Percentiles rank a stretch among this genome's conserved stretches.
Evolutionary conservation across 2,113 vertebrate genomes (phyloP).

Genomic region (Perca schrenkii): DNA sequence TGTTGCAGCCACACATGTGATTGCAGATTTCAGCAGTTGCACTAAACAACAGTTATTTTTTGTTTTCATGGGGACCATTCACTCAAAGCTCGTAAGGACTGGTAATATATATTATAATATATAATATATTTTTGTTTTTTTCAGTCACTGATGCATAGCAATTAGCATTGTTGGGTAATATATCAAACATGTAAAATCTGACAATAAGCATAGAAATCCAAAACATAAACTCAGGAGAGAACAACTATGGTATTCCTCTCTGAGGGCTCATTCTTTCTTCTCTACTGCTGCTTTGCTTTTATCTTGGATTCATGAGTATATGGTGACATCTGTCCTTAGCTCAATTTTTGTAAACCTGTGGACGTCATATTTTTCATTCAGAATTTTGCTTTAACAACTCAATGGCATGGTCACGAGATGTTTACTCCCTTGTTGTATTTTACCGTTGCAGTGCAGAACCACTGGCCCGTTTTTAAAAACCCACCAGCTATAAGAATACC

Average conservation of each 20-base stretch:
- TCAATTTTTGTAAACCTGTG: no score
- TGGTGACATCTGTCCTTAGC: no score
- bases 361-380: no score
- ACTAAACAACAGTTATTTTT: background rate
- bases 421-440: no score
- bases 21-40: background rate
- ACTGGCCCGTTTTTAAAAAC: background rate
- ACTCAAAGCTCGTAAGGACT: background rate
- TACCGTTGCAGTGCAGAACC: no score
- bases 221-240: background rate
- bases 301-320: no score
- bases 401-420: no score
- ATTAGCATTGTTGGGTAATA: background rate
- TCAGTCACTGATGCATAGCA: background rate
- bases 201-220: background rate
- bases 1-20: background rate
- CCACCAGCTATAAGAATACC: background rate
- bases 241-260: background rate
- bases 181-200: constrained; percentile 6
- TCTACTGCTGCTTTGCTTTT: no score
- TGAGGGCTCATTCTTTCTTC: background rate
- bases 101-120: no score
- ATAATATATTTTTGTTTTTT: background rate
- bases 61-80: background rate
- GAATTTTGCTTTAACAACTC: no score